Evolutionary conservation across 2,888 invertebrate species (phyloP), one percentile per base, ranked within the genome.

Genomic region (Caradrina clavipalpis): DNA sequence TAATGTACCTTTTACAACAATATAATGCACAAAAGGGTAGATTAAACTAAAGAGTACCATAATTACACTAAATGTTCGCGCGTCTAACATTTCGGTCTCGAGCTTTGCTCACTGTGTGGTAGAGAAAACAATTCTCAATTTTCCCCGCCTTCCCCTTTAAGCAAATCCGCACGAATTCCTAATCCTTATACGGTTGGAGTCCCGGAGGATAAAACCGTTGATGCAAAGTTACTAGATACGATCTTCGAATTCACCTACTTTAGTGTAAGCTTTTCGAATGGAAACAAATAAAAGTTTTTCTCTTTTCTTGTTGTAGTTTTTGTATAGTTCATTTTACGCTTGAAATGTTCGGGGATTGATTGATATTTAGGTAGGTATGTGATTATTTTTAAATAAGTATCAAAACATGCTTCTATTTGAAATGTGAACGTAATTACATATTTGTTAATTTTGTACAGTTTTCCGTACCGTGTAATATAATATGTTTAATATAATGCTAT

Each of bases 91-190:
- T 90, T 90, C 86, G 88, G 85, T 76, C 73, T 50, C 83, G 83
- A 88, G 89, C 90, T 91, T 90, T 89, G 86, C 88, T 88, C 86
- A 88, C 85, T 88, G 89, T 91, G 91, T 87, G 91, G 89, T 87
- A 84, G 87, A 91, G 92, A 90, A 91, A 95, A 94, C 93, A 93
- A 93, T 94, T 92, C 93, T 86, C 90, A 92, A 94, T 93, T 92
- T 92, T 91, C 92, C 88, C 88, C 88, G 87, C 88, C 89, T 91
- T 89, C 89, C 89, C 90, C 91, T 93, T 91, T 92, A 93, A 91
- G 92, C 90, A 93, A 94, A 95, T 94, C 92, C 92, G 85, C 90
- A 91, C 90, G 88, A 92, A 93, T 92, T 92, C 92, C 91, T 93
- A 92, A 94, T 93, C 93, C 93, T 90, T 92, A 92, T 92, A 92